Evolutionary conservation across 92 coral and sea anemone genomes (phyloP).

Genomic region (Plumapathes pennacea): DNA sequence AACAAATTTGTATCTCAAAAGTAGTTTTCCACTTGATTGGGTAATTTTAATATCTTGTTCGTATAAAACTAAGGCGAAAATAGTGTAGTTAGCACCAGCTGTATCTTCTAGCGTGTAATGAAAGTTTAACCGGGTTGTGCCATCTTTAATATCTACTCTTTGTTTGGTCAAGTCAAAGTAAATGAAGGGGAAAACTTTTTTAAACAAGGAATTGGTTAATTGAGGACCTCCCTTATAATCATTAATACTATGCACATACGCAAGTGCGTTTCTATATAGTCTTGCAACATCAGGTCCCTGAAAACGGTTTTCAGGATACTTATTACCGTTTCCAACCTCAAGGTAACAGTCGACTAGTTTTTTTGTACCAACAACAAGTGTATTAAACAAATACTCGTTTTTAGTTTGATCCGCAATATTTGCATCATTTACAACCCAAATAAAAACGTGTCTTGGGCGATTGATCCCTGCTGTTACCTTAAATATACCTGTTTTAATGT

Average conservation of each 20-base stretch:
- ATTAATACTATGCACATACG: conserved; percentile 6
- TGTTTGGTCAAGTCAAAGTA: conserved; percentile 1
- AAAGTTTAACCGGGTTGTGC: not conserved
- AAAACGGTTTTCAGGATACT: conserved; percentile 17
- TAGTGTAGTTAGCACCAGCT: not conserved
- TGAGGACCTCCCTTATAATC: conserved; percentile 6
- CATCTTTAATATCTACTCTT: not conserved
- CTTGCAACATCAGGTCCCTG: conserved; percentile 2
- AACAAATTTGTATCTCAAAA: too few species aligned
- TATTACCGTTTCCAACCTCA: conserved; percentile 16
- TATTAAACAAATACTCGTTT: conserved; percentile 8
- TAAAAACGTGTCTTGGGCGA: conserved; percentile 6
- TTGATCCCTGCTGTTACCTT: not conserved
- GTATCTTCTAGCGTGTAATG: not conserved
- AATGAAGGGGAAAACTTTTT: not conserved
- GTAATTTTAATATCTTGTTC: not conserved
- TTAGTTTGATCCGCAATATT: conserved; percentile 1
- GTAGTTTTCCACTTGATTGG: not conserved
- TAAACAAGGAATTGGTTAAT: not conserved
- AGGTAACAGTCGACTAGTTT: not conserved
- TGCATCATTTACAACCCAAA: conserved; percentile 16
- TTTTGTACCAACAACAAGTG: not conserved
- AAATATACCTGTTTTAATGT: not conserved
- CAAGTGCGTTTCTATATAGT: conserved; percentile 10
- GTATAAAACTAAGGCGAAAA: not conserved